A percentile compares a stretch with the other conserved stretches of the same genome.
These are phyloP conservation scores for Diabrotica balteata DNA, from an alignment of 2,888 invertebrate species.

Conservation along the genomic window DNA sequence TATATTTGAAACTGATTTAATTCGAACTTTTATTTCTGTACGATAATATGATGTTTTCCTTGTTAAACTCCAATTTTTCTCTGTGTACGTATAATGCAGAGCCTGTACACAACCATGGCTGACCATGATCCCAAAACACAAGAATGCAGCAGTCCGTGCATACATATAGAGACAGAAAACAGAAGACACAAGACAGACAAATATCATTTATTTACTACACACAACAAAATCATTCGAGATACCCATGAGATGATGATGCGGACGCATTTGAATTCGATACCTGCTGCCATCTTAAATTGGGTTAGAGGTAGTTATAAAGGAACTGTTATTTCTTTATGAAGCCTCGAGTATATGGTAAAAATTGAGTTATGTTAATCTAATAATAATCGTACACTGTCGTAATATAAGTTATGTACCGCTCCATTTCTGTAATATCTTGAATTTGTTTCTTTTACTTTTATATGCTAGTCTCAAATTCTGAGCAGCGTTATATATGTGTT, in stretches of 20 bases:
- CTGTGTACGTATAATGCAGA: slow-evolving; percentile 18
- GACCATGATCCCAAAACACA: slow-evolving; percentile 46
- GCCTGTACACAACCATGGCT: slow-evolving; percentile 39
- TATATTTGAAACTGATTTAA: too few species aligned
- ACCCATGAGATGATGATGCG: slow-evolving; percentile 16
- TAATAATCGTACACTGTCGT: not conserved
- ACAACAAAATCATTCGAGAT: slow-evolving; percentile 22
- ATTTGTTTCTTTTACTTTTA: too few species aligned
- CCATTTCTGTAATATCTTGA: too few species aligned
- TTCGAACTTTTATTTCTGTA: too few species aligned
- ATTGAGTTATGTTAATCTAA: not conserved
- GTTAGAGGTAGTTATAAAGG: slow-evolving; percentile 5
- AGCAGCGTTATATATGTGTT: too few species aligned
- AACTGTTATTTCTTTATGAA: not conserved
- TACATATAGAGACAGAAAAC: slow-evolving; percentile 21
- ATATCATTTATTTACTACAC: slow-evolving; percentile 26
- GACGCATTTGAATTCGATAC: slow-evolving; percentile 29
- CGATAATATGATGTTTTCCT: too few species aligned
- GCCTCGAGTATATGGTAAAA: not conserved
- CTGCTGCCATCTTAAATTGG: slow-evolving; percentile 23
- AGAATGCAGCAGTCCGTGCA: slow-evolving; percentile 44
- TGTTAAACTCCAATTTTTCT: too few species aligned
- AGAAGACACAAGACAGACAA: slow-evolving; percentile 14
- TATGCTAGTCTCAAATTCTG: too few species aligned
- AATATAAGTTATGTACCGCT: too few species aligned